These are phyloP conservation scores for Melangyna quadrimaculata DNA, from an alignment of 2,888 invertebrate species.

Conservation along the genomic window DNA sequence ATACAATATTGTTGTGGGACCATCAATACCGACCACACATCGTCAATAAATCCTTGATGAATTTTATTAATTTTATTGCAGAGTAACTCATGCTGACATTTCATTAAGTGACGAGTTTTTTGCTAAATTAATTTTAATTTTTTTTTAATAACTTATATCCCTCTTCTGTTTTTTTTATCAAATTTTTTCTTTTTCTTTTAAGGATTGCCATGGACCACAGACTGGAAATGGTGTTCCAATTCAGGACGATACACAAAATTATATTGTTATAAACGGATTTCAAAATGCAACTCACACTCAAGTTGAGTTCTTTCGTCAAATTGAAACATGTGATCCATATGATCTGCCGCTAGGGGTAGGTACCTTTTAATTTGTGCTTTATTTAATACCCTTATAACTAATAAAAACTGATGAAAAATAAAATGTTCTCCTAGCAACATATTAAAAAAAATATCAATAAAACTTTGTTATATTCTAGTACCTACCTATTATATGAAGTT, in stretches of 20 bases:
- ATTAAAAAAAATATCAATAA: neutral
- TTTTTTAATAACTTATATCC: neutral
- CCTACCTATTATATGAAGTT: no score
- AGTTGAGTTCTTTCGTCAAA: slow-evolving; percentile 88
- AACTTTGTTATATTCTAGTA: neutral
- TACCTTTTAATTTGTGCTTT: slow-evolving; percentile 40
- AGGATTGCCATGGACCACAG: slow-evolving; percentile 89
- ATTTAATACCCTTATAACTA: neutral
- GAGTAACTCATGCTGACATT: neutral
- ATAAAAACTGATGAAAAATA: neutral
- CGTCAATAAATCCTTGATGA: neutral
- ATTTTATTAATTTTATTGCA: neutral
- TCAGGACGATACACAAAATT: slow-evolving; percentile 91
- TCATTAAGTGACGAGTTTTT: neutral
- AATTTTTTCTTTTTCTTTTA: slow-evolving; percentile 77
- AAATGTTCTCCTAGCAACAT: neutral
- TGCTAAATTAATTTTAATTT: neutral
- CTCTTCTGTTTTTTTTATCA: neutral
- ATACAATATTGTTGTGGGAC: no score
- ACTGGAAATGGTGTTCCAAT: slow-evolving; percentile 85
- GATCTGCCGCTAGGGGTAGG: slow-evolving; percentile 87
- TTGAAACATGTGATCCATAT: slow-evolving; percentile 92
- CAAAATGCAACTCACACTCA: slow-evolving; percentile 93
- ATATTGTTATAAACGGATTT: slow-evolving; percentile 88
- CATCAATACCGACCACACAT: neutral